A percentile compares a stretch with the other conserved stretches of the same genome.
Evolutionary conservation across 2,797 vertebrate genomes (phyloP).

Genomic region (Crocidura indochinensis): DNA sequence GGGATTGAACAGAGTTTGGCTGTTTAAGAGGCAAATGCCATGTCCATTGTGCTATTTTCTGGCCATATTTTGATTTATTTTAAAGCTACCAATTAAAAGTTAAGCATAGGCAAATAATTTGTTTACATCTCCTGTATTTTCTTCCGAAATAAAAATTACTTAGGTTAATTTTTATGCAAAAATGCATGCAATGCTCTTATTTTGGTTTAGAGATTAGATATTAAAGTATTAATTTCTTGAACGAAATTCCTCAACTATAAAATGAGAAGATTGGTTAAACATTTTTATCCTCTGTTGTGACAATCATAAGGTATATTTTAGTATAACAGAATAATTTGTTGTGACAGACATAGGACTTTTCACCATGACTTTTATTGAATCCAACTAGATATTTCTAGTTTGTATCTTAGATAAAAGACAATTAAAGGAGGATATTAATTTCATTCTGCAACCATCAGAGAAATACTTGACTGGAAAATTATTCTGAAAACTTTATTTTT

Average conservation of each 20-base stretch:
- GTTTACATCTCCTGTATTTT: background rate
- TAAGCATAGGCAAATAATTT: background rate
- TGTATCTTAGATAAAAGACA: background rate
- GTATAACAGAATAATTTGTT: background rate
- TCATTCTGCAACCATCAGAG: background rate
- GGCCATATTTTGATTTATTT: background rate
- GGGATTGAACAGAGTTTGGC: no score
- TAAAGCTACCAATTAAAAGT: background rate
- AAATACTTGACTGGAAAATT: background rate
- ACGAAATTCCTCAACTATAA: background rate
- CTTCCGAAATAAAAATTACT: background rate
- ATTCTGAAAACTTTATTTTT: background rate
- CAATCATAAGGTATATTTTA: background rate
- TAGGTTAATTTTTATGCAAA: background rate
- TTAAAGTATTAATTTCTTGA: background rate
- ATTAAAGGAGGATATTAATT: background rate
- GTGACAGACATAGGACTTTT: background rate
- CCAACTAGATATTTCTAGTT: background rate
- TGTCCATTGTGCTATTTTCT: no score
- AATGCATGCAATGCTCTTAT: background rate
- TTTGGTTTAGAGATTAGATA: background rate
- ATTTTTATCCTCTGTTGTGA: background rate
- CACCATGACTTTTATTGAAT: background rate
- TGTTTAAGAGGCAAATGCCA: no score
- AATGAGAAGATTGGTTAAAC: background rate